Percentiles rank a stretch among this genome's conserved stretches.
Evolutionary conservation across 2,888 invertebrate genomes (phyloP).

Genomic region (Agrypnus murinus): DNA sequence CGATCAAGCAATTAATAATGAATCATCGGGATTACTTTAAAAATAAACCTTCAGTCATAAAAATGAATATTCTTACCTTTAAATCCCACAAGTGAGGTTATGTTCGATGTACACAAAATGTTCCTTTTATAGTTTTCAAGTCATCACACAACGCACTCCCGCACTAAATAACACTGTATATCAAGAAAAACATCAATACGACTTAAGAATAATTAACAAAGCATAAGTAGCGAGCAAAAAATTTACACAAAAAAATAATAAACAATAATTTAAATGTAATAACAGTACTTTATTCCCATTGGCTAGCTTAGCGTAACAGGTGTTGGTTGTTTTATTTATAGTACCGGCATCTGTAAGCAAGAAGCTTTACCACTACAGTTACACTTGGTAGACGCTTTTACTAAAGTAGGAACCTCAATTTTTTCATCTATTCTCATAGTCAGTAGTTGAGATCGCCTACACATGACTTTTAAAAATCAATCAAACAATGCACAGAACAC

Average conservation of each 20-base stretch:
- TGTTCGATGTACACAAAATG: not conserved
- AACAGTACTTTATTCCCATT: constrained; percentile 46
- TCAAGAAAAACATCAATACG: not conserved
- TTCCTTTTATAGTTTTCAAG: not conserved
- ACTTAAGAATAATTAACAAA: not conserved
- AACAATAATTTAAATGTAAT: constrained; percentile 42
- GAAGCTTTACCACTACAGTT: too few species aligned
- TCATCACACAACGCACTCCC: not conserved
- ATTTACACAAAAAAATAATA: constrained; percentile 29
- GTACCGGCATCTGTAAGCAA: not conserved
- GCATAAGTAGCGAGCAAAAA: not conserved
- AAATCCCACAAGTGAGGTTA: constrained; percentile 37
- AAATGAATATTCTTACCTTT: constrained; percentile 31
- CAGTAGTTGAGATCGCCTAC: too few species aligned
- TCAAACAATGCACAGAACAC: too few species aligned
- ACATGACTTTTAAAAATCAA: too few species aligned
- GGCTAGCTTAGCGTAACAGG: constrained; percentile 37
- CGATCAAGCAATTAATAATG: not conserved
- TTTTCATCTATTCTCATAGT: too few species aligned
- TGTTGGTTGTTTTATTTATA: not conserved
- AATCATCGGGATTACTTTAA: not conserved
- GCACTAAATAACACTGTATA: not conserved
- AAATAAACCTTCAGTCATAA: constrained; percentile 27
- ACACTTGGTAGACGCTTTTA: too few species aligned
- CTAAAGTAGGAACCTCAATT: too few species aligned